Base-by-base conservation (phyloP, 2,797 vertebrate species). In the Bradypus variegatus region DNA sequence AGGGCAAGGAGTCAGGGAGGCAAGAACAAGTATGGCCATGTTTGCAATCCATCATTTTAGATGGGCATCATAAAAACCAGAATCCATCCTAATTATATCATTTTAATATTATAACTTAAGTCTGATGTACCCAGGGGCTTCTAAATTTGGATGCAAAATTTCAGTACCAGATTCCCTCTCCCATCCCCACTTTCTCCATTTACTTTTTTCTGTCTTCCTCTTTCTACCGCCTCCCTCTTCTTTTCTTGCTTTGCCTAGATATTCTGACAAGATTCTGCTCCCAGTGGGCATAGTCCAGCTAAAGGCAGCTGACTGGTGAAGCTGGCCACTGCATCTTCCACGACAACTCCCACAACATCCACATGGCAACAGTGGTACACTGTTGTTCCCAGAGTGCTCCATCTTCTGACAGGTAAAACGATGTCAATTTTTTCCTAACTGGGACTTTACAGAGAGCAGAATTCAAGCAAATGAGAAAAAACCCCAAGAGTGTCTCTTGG, bases 21-120 rank as follows among this genome's bases (percentile, higher is more conserved):
- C 5, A 8, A 41, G 69, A 53, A 4, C 8, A 25, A 33, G 0
- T 2, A 13, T 6, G 19, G 55, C 19, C 2, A 1, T 29, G 31
- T 53, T 16, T 9, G 19, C 64, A 11, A n/a, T 9, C 41, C 55
- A 8, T n/a, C 4, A 1, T 31, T 21, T 29, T 70, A 19, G 50
- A 2, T 2, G 18, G n/a, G 53, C 50, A 2, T 36, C 27, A 10
- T 2, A 50, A 60, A 18, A 23, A 38, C 7, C 55, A 72, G 85
- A 53, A 21, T 19, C 67, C 16, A 8, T 19, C 8, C 29, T 13
- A 55, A 48, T 55, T 13, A 27, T 41, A 41, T n/a, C 73, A 5
- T 36, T 6, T 81, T 75, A 33, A 23, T 45, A 27, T 29, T 88
- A 91, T 62, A 60, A n/a, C 82, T n/a, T 23, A 84, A 21, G 23